Conservation (phyloP, 1,140 invertebrate genomes). For the Euwallacea similis region DNA sequence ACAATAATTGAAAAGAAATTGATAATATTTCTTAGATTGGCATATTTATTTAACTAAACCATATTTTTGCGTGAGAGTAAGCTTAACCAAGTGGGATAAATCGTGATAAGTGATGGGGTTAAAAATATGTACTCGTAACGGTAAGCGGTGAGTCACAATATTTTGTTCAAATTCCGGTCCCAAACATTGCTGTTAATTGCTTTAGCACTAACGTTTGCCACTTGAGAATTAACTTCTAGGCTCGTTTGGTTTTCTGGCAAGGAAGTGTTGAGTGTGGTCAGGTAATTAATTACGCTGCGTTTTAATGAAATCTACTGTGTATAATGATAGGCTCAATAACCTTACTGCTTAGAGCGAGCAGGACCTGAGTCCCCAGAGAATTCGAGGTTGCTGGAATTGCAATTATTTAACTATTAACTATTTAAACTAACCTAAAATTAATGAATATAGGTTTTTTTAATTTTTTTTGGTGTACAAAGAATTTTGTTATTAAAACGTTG, state of each 20-base stretch:
- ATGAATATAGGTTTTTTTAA: too few species aligned
- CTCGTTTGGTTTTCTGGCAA: background rate
- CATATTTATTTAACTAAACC: conserved; percentile 23
- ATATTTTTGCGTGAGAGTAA: conserved; percentile 27
- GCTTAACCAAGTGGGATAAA: conserved; percentile 38
- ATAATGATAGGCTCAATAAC: conserved; percentile 37
- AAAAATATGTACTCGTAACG: conserved; percentile 37
- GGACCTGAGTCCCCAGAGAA: too few species aligned
- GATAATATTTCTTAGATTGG: background rate
- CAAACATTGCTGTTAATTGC: too few species aligned
- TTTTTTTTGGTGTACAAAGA: too few species aligned
- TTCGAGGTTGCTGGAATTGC: too few species aligned
- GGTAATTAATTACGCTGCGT: conserved; percentile 29
- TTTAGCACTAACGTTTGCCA: conserved; percentile 2
- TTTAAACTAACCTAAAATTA: too few species aligned
- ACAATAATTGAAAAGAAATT: too few species aligned
- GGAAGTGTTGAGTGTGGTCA: conserved; percentile 28
- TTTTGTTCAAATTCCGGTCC: conserved; percentile 31
- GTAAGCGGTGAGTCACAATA: conserved; percentile 36
- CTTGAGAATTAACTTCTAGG: background rate
- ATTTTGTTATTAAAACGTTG: too few species aligned
- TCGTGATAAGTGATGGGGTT: conserved; percentile 42
- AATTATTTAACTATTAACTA: too few species aligned
- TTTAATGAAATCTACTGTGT: conserved; percentile 38
- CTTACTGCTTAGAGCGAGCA: too few species aligned